Conservation (phyloP, 2,797 vertebrate genomes). For the Dromococcyx pavoninus region DNA sequence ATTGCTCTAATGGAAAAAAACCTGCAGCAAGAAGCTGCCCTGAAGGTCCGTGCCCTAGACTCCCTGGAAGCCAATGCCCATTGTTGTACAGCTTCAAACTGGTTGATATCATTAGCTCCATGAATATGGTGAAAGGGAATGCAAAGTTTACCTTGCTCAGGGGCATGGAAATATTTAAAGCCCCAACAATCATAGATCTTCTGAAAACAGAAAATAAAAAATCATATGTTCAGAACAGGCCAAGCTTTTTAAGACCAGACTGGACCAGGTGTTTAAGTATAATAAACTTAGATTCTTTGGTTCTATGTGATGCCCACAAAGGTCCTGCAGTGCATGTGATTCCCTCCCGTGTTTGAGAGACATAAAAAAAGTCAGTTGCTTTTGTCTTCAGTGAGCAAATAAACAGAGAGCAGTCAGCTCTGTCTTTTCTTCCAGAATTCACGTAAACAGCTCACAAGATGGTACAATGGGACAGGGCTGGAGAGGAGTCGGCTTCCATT, state of each 20-base stretch:
- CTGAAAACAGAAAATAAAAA: not conserved
- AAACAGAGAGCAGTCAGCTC: not conserved
- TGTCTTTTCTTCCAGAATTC: not conserved
- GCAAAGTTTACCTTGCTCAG: not conserved
- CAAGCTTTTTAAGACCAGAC: not conserved
- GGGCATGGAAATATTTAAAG: not conserved
- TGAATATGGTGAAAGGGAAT: not conserved
- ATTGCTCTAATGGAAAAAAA: not conserved
- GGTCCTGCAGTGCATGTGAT: accelerated
- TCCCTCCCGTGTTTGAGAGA: not conserved
- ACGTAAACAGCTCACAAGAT: not conserved
- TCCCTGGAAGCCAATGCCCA: not conserved
- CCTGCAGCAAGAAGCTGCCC: not conserved
- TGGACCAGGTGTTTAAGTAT: not conserved
- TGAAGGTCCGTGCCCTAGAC: not conserved
- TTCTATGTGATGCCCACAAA: not conserved
- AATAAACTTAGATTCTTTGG: not conserved
- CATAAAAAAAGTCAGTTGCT: not conserved
- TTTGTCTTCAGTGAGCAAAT: not conserved
- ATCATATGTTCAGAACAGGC: not conserved
- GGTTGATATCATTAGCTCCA: not conserved
- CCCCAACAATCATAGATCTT: not conserved
- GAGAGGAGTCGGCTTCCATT: not conserved
- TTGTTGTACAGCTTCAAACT: not conserved
- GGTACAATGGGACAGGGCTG: not conserved